Conservation (phyloP, 2,113 vertebrate genomes). For the Herpetotheres cachinnans region DNA sequence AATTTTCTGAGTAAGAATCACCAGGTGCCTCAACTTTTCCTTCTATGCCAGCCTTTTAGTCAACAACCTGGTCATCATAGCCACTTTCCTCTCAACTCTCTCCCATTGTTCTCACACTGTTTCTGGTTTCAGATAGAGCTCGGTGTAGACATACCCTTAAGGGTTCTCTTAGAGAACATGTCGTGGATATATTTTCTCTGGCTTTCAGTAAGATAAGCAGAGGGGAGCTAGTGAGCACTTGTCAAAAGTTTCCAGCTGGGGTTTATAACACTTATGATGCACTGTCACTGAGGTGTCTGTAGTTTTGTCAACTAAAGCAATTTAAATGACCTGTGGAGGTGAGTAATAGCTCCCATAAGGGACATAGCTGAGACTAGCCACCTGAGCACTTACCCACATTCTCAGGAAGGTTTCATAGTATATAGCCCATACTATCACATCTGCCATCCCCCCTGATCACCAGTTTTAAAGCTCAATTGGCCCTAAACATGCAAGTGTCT, state of each 20-base stretch:
- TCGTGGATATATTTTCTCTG: background rate
- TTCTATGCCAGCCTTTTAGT: background rate
- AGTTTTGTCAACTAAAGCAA: background rate
- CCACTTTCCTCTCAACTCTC: background rate
- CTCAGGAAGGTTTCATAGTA: background rate
- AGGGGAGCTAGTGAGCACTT: background rate
- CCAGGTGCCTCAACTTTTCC: background rate
- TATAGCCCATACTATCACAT: background rate
- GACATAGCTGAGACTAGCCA: background rate
- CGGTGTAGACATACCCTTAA: background rate
- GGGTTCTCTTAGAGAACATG: background rate
- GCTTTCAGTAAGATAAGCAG: background rate
- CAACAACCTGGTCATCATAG: background rate
- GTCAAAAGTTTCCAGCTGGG: background rate
- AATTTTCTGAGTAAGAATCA: background rate
- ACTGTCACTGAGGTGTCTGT: background rate
- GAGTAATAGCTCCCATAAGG: background rate
- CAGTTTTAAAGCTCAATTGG: background rate
- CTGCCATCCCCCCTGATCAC: background rate
- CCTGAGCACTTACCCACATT: background rate
- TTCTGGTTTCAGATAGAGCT: background rate
- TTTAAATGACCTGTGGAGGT: background rate
- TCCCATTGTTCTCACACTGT: background rate
- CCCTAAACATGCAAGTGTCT: background rate
- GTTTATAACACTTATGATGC: background rate